Evolutionary conservation across 2,113 vertebrate genomes (phyloP).

Genomic region (Psilopogon haemacephalus): DNA sequence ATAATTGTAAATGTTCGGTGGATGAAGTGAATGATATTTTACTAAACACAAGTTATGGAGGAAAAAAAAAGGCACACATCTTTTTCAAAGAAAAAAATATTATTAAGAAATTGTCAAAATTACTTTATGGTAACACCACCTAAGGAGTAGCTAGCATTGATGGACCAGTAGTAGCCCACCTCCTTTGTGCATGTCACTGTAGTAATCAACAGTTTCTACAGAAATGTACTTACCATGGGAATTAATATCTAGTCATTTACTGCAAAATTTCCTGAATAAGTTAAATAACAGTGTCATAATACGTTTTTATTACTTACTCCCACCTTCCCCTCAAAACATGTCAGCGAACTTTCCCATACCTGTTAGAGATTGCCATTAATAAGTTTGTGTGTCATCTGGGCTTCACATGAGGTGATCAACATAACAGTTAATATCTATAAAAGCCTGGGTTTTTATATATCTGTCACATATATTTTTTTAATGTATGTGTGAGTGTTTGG

Average conservation of each 20-base stretch:
- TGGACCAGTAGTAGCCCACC: background rate
- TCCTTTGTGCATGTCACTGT: background rate
- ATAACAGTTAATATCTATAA: background rate
- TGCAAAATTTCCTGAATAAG: background rate
- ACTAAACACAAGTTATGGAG: background rate
- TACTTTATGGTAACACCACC: background rate
- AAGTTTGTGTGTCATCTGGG: background rate
- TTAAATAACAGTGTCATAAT: background rate
- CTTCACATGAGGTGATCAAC: accelerated
- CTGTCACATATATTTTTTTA: background rate
- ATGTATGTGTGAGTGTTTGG: background rate
- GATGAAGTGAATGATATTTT: background rate
- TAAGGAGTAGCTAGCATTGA: background rate
- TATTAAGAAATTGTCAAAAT: slow-evolving; percentile 23
- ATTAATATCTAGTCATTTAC: background rate
- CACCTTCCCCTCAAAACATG: background rate
- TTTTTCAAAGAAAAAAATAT: slow-evolving; percentile 13
- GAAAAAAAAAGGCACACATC: background rate
- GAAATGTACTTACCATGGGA: background rate
- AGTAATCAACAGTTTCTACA: background rate
- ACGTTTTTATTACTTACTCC: background rate
- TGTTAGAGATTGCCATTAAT: background rate
- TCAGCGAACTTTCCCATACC: background rate
- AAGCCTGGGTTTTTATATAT: background rate
- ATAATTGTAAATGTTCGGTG: background rate